A percentile compares a stretch with the other conserved stretches of the same genome.
Conservation (phyloP, 2,797 vertebrate genomes). For the Pseudocheirus occidentalis region DNA sequence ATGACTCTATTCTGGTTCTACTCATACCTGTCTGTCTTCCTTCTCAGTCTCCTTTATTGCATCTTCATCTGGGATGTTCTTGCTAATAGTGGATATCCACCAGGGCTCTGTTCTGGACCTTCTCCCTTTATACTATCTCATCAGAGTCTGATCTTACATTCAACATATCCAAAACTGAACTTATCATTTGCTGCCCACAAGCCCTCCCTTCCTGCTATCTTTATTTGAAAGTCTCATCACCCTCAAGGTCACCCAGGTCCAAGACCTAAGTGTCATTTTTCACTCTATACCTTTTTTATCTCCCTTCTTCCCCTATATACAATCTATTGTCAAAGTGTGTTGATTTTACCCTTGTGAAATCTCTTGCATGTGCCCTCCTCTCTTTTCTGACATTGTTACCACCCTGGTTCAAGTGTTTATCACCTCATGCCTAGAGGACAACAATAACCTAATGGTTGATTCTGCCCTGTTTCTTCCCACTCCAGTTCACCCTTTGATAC, state of each 20-base stretch:
- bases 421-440: neutral
- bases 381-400: neutral
- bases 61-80: neutral
- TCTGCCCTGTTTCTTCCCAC: neutral
- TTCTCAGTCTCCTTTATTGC: neutral
- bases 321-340: neutral
- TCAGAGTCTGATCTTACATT: neutral
- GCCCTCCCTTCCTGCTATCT: neutral
- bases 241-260: neutral
- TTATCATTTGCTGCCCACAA: neutral
- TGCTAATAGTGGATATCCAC: neutral
- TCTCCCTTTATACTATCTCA: neutral
- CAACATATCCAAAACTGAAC: neutral
- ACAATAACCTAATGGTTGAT: neutral
- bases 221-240: neutral
- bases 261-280: too few relatives aligned
- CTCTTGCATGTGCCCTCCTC: neutral
- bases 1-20: neutral
- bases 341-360: neutral
- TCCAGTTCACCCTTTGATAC: neutral
- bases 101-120: neutral
- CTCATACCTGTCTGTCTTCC: neutral
- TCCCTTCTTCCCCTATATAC: neutral
- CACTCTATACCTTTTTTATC: neutral
- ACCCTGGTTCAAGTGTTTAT: neutral